Evolutionary conservation across 1,140 invertebrate species (phyloP).

Genomic region (Brachionus calyciflorus): DNA sequence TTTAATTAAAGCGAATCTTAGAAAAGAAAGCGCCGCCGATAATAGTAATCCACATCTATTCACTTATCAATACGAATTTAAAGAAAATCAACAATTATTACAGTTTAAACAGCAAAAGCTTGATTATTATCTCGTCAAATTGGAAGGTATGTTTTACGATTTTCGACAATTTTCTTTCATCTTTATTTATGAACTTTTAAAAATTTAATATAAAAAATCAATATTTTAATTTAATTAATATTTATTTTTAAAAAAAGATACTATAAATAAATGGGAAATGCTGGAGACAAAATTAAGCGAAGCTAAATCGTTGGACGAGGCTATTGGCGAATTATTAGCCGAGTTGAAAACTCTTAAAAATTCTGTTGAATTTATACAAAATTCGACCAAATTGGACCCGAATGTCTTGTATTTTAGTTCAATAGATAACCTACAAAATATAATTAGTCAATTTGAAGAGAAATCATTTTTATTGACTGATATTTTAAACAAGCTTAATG

Average conservation of each 20-base stretch:
- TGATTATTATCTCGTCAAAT: constrained; percentile 27
- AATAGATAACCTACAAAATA: not conserved
- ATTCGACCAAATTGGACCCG: constrained; percentile 1
- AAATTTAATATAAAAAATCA: not conserved
- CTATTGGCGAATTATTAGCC: not conserved
- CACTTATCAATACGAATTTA: constrained; percentile 24
- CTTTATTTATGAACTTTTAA: not conserved
- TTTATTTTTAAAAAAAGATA: not conserved
- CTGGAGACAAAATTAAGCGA: not conserved
- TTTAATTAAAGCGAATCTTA: constrained; percentile 24
- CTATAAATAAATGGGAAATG: constrained; percentile 32
- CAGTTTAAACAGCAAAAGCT: constrained; percentile 22
- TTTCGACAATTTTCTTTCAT: not conserved
- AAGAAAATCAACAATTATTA: constrained; percentile 9
- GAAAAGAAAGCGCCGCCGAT: not conserved
- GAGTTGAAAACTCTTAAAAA: not conserved
- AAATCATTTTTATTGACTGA: constrained; percentile 7
- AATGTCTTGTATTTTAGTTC: not conserved
- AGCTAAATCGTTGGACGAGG: not conserved
- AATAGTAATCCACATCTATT: not conserved
- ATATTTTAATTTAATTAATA: not conserved
- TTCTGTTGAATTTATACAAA: not conserved
- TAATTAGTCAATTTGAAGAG: not conserved
- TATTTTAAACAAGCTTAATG: constrained; percentile 7
- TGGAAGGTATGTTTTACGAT: constrained; percentile 43